These are phyloP conservation scores for Capreolus pygargus DNA, from an alignment of 2,113 vertebrate genomes.

Conservation along the genomic window DNA sequence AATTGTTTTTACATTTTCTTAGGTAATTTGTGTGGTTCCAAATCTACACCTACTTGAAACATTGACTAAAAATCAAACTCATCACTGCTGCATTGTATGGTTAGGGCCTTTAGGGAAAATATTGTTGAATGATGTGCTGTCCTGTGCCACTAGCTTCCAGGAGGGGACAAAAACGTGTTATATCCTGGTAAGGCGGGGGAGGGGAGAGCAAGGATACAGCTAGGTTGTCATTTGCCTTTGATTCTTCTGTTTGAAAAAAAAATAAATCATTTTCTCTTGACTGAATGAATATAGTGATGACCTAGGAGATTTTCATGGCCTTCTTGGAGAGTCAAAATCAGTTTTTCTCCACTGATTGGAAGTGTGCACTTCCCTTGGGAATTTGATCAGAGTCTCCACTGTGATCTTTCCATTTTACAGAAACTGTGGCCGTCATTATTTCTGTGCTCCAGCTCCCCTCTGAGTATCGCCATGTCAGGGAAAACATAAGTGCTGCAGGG, in stretches of 20 bases:
- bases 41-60: neutral
- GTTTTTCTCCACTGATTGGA: neutral
- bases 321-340: constrained; percentile 8
- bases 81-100: neutral
- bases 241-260: neutral
- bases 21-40: neutral
- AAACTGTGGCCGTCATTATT: neutral
- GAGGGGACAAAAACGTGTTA: neutral
- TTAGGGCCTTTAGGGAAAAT: neutral
- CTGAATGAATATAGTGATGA: neutral
- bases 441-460: neutral
- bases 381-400: neutral
- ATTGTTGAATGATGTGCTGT: neutral
- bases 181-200: rapidly evolving
- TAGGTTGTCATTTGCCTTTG: neutral
- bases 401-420: neutral
- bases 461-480: neutral
- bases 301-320: neutral
- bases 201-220: neutral
- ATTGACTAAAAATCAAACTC: neutral
- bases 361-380: neutral
- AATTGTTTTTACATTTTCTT: constrained; percentile 25
- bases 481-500: neutral
- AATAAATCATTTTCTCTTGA: neutral
- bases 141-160: neutral